phyloP scores from a whole-genome alignment of 2,797 vertebrate species.

The Varecia variegata region DNA sequence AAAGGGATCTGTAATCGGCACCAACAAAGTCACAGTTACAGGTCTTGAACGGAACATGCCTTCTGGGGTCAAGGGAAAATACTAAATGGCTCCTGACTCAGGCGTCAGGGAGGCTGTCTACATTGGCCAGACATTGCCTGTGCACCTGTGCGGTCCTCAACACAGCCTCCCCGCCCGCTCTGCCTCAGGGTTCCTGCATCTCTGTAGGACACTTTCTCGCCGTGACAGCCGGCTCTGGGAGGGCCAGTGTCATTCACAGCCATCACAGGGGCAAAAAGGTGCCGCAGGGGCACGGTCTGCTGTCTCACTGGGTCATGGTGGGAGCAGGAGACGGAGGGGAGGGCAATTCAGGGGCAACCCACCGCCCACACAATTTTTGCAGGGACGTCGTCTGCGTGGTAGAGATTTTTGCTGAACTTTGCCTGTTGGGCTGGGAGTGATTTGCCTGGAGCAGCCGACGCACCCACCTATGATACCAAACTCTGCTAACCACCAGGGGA shows the following conservation, averaged over 20 bases:
- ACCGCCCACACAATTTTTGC: background rate
- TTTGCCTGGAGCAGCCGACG: background rate
- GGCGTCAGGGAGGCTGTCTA: no score
- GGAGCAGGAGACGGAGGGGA: background rate
- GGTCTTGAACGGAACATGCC: accelerated
- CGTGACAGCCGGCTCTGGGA: background rate
- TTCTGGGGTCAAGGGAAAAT: background rate
- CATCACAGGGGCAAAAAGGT: background rate
- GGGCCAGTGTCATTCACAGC: background rate
- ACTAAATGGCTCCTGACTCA: background rate
- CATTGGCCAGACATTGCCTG: background rate
- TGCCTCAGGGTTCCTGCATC: background rate
- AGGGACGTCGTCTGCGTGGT: no score
- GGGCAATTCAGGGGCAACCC: background rate
- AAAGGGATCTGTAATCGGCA: slow-evolving; percentile 90
- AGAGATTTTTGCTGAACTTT: background rate
- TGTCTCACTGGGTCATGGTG: background rate
- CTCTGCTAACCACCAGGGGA: background rate
- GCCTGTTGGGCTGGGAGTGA: background rate
- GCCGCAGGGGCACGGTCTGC: background rate
- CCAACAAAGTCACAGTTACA: background rate
- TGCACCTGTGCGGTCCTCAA: background rate
- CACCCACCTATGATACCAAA: background rate
- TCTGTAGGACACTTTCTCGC: background rate
- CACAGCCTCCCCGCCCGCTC: background rate